phyloP scores from a whole-genome alignment of 2,888 invertebrate genomes.

The Dilophus febrilis region DNA sequence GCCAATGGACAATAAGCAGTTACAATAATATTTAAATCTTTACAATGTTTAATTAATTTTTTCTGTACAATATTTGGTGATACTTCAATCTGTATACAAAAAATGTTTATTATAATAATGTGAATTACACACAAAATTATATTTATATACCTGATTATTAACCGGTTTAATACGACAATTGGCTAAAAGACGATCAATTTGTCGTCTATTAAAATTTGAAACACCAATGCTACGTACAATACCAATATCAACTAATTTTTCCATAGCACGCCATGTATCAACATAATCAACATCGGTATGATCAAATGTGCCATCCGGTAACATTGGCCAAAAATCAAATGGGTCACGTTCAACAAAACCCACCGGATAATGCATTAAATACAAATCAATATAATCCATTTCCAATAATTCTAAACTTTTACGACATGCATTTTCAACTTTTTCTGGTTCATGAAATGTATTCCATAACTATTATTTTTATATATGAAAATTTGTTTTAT shows the following conservation, averaged over 20 bases:
- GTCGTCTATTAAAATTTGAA: constrained; percentile 71
- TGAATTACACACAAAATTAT: constrained; percentile 2
- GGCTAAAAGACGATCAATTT: constrained; percentile 50
- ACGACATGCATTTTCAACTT: constrained; percentile 46
- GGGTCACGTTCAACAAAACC: constrained; percentile 32
- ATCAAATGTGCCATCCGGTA: background rate
- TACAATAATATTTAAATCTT: constrained; percentile 41
- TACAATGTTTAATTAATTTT: constrained; percentile 49
- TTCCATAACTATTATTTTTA: constrained; percentile 22
- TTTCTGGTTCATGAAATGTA: constrained; percentile 39
- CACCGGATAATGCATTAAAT: constrained; percentile 68
- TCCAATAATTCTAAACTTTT: constrained; percentile 45
- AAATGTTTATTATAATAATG: background rate
- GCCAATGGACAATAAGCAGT: constrained; percentile 61
- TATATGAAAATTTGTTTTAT: too few relatives aligned
- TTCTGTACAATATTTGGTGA: constrained; percentile 43
- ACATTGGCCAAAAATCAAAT: constrained; percentile 2
- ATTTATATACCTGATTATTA: constrained; percentile 33
- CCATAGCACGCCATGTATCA: constrained; percentile 69
- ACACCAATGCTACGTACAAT: constrained; percentile 63
- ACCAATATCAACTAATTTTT: constrained; percentile 49
- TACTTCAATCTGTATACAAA: constrained; percentile 1
- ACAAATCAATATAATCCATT: constrained; percentile 60
- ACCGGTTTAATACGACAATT: constrained; percentile 48
- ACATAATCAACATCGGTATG: constrained; percentile 44